These are phyloP conservation scores for Nomia melanderi DNA, from an alignment of 1,140 invertebrate species.

Conservation along the genomic window DNA sequence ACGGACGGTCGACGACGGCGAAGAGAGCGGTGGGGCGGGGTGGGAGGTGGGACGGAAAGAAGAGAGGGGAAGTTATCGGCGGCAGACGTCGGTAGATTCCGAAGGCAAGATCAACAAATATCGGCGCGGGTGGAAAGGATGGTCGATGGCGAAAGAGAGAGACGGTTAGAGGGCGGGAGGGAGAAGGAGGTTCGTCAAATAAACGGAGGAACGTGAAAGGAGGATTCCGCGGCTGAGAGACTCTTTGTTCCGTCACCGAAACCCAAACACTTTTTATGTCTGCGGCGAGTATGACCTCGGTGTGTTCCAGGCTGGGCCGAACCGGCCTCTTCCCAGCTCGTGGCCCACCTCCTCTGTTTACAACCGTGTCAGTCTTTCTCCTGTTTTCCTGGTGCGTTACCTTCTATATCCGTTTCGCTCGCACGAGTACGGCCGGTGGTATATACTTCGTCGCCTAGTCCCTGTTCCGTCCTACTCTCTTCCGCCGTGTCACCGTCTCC, in stretches of 20 bases:
- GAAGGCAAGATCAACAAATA: slow-evolving; percentile 43
- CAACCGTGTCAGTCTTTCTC: slow-evolving; percentile 22
- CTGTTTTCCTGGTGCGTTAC: slow-evolving; percentile 9
- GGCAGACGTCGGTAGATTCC: slow-evolving; percentile 12
- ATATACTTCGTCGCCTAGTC: too few relatives aligned
- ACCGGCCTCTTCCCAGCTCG: not conserved
- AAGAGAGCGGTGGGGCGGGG: not conserved
- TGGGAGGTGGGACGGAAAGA: too few relatives aligned
- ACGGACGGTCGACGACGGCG: not conserved
- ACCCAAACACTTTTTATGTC: slow-evolving; percentile 68
- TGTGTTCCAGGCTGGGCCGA: slow-evolving; percentile 14
- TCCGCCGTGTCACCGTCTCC: slow-evolving; percentile 15
- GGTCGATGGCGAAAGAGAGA: too few relatives aligned
- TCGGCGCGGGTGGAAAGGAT: not conserved
- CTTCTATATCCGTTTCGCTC: slow-evolving; percentile 23
- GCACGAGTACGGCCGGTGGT: not conserved
- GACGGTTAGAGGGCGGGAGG: not conserved
- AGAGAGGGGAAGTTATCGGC: slow-evolving; percentile 16
- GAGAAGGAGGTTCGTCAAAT: slow-evolving; percentile 21
- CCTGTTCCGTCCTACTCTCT: slow-evolving; percentile 27
- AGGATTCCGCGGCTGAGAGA: slow-evolving; percentile 54
- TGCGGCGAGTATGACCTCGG: slow-evolving; percentile 40
- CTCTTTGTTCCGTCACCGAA: slow-evolving; percentile 69
- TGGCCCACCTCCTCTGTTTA: slow-evolving; percentile 2
- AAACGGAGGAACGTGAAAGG: slow-evolving; percentile 41